Percentiles rank a stretch among this genome's conserved stretches.
phyloP scores from a whole-genome alignment of 2,888 invertebrate genomes.

The Spicauda simplicius region DNA sequence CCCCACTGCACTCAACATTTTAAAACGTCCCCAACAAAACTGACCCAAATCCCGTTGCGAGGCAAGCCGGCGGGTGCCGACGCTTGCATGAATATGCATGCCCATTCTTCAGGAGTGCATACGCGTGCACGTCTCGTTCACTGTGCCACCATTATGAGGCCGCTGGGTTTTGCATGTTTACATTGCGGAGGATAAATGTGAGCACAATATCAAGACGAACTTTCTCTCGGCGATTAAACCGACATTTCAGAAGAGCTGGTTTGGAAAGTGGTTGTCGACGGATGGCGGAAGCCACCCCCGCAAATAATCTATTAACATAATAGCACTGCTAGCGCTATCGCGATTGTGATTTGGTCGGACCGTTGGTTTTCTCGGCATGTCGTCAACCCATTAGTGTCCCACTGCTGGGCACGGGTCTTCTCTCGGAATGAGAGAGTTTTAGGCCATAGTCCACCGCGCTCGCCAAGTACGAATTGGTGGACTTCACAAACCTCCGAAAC shows the following conservation, averaged over 20 bases:
- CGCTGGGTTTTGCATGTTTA: slow-evolving; percentile 32
- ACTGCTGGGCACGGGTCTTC: too few relatives aligned
- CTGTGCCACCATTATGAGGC: slow-evolving; percentile 32
- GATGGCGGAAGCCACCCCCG: background rate
- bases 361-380: too few relatives aligned
- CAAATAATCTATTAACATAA: background rate
- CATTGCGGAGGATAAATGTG: background rate
- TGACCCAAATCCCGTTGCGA: slow-evolving; percentile 25
- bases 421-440: too few relatives aligned
- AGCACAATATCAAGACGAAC: slow-evolving; percentile 10
- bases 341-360: too few relatives aligned
- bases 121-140: slow-evolving; percentile 27
- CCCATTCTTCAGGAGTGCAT: slow-evolving; percentile 23
- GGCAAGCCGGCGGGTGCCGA: background rate
- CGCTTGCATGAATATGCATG: slow-evolving; percentile 29
- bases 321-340: too few relatives aligned
- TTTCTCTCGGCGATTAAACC: background rate
- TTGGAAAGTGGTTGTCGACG: background rate
- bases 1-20: slow-evolving; percentile 3
- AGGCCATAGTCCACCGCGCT: too few relatives aligned
- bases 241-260: background rate
- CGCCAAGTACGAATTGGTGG: too few relatives aligned
- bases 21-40: slow-evolving; percentile 18
- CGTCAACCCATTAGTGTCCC: too few relatives aligned
- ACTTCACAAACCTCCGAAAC: too few relatives aligned